Base-by-base conservation (phyloP, 2,888 invertebrate genomes). In the Alsophila aescularia region DNA sequence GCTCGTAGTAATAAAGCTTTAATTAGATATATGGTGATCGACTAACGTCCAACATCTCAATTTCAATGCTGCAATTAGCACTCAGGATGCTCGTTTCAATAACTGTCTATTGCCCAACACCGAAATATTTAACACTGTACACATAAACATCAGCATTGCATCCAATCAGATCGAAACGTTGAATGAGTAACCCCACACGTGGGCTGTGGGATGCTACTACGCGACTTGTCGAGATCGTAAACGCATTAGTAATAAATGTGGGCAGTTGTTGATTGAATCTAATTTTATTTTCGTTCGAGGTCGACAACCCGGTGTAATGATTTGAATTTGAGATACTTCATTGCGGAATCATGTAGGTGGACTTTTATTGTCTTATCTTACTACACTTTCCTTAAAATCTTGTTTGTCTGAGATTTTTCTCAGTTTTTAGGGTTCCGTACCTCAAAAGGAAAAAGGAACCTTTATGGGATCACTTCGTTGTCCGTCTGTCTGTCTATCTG, bases 211-310 rank as follows among this genome's bases (percentile, higher is more conserved):
- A 60, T 45, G 51, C 40, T 29, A 53, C 60, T 55, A 60, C 54
- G 48, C 36, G 47, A 56, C 59, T 83, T 76, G 76, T 74, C 73
- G 64, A 73, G 74, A 83, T 87, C 75, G 85, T 87, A 86, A 82
- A 85, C 78, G 81, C 81, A 83, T 85, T 82, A 78, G 82, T 82
- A 83, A 81, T 81, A 67, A 68, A 71, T 75, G 87, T 89, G 83
- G 88, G 89, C 62, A 79, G 81, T 65, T 69, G 79, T 73, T 86
- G 85, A 89, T 85, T 83, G 81, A 79, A 78, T 77, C 78, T 86
- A 81, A 87, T 87, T 84, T 86, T 85, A 83, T 83, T 85, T 85
- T 79, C 77, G 81, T 79, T 72, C 64, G 81, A 81, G 88, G 83
- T 87, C 79, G 86, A 85, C 72, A 78, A 85, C 81, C 87, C 68